Evolutionary conservation across 2,888 invertebrate species (phyloP), one percentile per base, ranked within the genome.

Genomic region (Salticus scenicus): DNA sequence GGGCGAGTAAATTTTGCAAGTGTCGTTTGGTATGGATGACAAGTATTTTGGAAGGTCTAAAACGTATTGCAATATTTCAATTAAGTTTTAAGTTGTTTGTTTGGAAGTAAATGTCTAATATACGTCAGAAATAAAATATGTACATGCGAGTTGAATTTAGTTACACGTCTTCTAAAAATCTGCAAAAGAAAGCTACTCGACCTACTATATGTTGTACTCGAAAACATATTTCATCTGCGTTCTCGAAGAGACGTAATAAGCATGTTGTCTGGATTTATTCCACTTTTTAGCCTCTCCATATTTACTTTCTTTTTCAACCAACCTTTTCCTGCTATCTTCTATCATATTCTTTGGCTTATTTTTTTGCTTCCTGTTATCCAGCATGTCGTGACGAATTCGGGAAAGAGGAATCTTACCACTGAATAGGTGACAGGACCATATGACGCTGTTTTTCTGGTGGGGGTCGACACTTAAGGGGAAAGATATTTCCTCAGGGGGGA

Each of bases 341-440:
- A 51, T 51, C 51, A 72, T 72, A 27, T 31, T 57, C 33, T 67
- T n/a, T 67, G 17, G 67, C 33, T 24, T n/a, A n/a, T n/a, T 28
- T 67, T 67, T 67, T 67, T 67, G 67, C 67, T 67, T 67, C 67
- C 83, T 77, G 77, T 84, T 84, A 73, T 77, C 73, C 73, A 28
- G 71, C 77, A 57, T 84, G 77, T 84, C 83, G 83, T 84, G 83
- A 77, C 83, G 83, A 84, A 84, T 84, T 57, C 67, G 28, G 30
- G 57, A 67, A 77, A 84, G 77, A 84, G 83, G 72, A 67, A 24
- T 73, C 73, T 69, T 81, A 12, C 57, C 41, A 51, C 27, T 74
- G 74, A 74, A 81, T 81, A 57, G 81, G 64, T 57, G 82, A 76
- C 82, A 76, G 71, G 83, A 76, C 71, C 81, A 81, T 69, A 74